Conservation (phyloP, 2,797 vertebrate genomes). For the Tinamus major region DNA sequence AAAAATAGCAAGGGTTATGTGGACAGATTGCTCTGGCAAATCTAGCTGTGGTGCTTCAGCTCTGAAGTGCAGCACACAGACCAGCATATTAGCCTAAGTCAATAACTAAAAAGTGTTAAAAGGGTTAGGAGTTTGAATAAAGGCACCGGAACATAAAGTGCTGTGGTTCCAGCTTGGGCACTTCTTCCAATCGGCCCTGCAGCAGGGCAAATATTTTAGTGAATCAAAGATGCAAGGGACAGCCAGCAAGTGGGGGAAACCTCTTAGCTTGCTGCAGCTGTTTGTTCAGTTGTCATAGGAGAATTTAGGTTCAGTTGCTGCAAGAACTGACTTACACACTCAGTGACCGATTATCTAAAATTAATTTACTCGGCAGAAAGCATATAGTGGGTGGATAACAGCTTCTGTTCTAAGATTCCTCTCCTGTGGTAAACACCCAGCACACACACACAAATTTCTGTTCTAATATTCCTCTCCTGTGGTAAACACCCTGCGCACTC, state of each 20-base stretch:
- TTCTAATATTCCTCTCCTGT: neutral
- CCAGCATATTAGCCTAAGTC: neutral
- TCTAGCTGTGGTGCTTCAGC: neutral
- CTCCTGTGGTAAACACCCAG: fast-evolving
- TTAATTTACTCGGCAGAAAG: neutral
- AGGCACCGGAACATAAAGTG: neutral
- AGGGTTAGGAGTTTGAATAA: neutral
- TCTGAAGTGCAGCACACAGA: neutral
- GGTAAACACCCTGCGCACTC: fast-evolving
- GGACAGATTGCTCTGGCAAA: neutral
- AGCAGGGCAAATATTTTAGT: neutral
- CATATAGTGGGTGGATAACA: too few relatives aligned
- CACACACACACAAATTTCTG: too few relatives aligned
- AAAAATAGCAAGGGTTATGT: neutral
- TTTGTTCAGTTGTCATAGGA: neutral
- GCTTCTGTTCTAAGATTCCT: neutral
- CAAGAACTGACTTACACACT: neutral
- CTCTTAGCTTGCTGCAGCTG: neutral
- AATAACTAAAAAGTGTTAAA: neutral
- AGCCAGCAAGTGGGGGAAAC: neutral
- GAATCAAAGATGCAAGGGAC: neutral
- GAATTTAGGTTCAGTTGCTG: neutral
- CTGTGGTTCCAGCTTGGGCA: neutral
- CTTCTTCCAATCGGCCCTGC: neutral
- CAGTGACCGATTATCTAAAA: neutral